A percentile compares a stretch with the other conserved stretches of the same genome.
phyloP scores from a whole-genome alignment of 2,797 vertebrate species.

The Acropternis orthonyx region DNA sequence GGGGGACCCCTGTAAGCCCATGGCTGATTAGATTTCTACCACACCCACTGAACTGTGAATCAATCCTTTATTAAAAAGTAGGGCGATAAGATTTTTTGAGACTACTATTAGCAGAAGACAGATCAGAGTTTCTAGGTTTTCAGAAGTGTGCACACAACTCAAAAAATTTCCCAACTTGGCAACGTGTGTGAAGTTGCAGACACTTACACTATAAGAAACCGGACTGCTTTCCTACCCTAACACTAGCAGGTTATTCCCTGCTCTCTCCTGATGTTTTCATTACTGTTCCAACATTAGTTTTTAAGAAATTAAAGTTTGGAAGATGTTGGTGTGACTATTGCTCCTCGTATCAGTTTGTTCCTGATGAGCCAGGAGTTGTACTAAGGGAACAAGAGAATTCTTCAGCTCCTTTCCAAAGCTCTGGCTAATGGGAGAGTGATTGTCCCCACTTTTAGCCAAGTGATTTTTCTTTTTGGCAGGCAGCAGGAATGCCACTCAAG shows the following conservation, averaged over 20 bases:
- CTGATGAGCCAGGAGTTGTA: not conserved
- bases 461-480: not conserved
- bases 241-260: not conserved
- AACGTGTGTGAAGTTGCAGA: accelerated
- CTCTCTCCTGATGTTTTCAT: not conserved
- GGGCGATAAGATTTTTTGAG: not conserved
- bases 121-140: slow-evolving; percentile 40
- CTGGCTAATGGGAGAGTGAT: not conserved
- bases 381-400: not conserved
- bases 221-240: not conserved
- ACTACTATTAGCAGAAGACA: not conserved
- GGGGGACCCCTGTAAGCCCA: not conserved
- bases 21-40: not conserved
- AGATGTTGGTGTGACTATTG: not conserved
- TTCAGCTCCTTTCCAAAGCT: not conserved
- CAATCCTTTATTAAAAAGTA: not conserved
- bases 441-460: not conserved
- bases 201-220: not conserved
- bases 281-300: not conserved
- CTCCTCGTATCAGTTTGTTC: not conserved
- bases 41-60: not conserved
- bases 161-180: not conserved
- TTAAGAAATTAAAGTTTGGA: not conserved
- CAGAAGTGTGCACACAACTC: not conserved
- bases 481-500: not conserved